These are phyloP conservation scores for Mesembrinibis cayennensis DNA, from an alignment of 2,113 vertebrate species.

Conservation along the genomic window DNA sequence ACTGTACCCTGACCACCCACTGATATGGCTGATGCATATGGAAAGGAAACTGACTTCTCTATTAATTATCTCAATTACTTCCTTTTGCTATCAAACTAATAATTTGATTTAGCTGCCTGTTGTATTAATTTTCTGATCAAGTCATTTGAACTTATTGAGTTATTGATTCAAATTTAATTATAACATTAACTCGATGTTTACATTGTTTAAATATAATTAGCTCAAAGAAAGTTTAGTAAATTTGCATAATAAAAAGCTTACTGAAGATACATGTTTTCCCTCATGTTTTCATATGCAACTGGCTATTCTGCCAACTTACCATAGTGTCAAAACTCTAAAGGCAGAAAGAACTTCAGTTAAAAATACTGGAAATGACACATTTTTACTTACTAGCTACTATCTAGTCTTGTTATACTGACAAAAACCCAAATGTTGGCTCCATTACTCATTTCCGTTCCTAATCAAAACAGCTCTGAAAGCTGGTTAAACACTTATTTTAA, in stretches of 20 bases:
- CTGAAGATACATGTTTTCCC: not conserved
- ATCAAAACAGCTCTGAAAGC: not conserved
- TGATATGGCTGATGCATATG: not conserved
- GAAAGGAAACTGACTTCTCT: not conserved
- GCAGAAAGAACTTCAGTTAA: not conserved
- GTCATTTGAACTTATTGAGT: not conserved
- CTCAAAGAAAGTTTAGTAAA: not conserved
- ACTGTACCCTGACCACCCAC: not conserved
- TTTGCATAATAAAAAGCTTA: constrained; percentile 12
- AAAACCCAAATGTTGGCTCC: not conserved
- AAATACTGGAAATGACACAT: not conserved
- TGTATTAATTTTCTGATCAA: not conserved
- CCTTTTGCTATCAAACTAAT: constrained; percentile 10
- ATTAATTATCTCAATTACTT: not conserved
- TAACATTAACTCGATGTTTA: constrained; percentile 2
- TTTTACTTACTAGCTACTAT: not conserved
- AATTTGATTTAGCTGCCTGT: not conserved
- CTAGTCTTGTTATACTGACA: not conserved
- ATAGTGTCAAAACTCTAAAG: not conserved
- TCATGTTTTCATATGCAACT: not conserved
- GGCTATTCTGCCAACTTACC: not conserved
- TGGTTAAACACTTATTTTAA: not conserved
- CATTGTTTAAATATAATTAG: not conserved
- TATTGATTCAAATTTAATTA: constrained; percentile 44
- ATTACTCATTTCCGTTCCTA: not conserved